phyloP scores from a whole-genome alignment of 2,888 invertebrate genomes.

The Rotaria socialis region DNA sequence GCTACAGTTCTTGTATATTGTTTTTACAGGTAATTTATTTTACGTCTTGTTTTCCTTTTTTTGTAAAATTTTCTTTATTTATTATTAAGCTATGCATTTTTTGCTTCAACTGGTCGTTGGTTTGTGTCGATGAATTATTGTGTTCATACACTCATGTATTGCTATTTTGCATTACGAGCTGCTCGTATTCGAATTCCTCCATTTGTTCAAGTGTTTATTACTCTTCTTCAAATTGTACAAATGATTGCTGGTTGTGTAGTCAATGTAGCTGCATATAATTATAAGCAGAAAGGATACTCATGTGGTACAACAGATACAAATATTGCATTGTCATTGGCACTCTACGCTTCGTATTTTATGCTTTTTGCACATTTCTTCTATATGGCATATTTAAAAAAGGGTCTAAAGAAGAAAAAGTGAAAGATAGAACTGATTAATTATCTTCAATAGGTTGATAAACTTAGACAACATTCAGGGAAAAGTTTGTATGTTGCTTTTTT shows the following conservation, averaged over 20 bases:
- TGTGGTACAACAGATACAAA: conserved; percentile 61
- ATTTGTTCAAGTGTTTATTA: conserved; percentile 79
- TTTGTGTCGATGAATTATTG: conserved; percentile 61
- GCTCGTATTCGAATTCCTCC: conserved; percentile 63
- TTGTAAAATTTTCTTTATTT: neutral
- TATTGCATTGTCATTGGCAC: conserved; percentile 55
- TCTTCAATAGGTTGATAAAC: too few relatives aligned
- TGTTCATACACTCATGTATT: conserved; percentile 63
- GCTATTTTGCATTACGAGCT: conserved; percentile 61
- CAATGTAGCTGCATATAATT: conserved; percentile 72
- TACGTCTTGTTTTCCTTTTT: neutral
- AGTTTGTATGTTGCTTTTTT: too few relatives aligned
- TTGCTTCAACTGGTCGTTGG: conserved; percentile 51
- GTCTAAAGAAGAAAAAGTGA: neutral
- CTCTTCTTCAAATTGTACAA: conserved; percentile 80
- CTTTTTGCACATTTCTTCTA: conserved; percentile 60
- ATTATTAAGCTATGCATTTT: conserved; percentile 61
- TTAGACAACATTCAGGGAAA: too few relatives aligned
- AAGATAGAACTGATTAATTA: neutral
- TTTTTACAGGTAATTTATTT: conserved; percentile 54
- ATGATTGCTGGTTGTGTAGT: conserved; percentile 87
- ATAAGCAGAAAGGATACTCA: conserved; percentile 52
- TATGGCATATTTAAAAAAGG: conserved; percentile 51
- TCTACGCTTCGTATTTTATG: conserved; percentile 59
- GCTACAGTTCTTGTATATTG: conserved; percentile 87